Percentiles rank a stretch among this genome's conserved stretches.
These are phyloP conservation scores for Eudyptes chrysolophus DNA, from an alignment of 2,113 vertebrate species.

Conservation along the genomic window DNA sequence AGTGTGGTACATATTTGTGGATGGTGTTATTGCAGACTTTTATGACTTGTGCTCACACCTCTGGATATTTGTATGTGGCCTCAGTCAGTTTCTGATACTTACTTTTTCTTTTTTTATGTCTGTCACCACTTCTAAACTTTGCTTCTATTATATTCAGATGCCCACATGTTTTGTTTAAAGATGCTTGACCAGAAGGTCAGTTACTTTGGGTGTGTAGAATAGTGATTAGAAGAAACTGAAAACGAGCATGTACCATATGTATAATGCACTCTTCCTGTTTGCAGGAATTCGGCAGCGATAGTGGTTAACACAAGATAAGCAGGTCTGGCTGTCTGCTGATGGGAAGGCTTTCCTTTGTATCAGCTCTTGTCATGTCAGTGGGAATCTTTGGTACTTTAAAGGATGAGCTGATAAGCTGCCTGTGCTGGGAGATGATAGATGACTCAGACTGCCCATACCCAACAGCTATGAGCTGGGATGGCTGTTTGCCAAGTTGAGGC, in stretches of 20 bases:
- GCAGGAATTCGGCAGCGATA: neutral
- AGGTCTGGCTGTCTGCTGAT: neutral
- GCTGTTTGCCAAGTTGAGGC: neutral
- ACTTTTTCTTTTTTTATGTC: neutral
- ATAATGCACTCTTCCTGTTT: neutral
- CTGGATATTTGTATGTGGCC: neutral
- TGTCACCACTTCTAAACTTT: neutral
- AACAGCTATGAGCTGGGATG: neutral
- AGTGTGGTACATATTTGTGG: too few species aligned
- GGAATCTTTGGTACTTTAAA: neutral
- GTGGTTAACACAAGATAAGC: neutral
- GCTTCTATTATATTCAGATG: neutral
- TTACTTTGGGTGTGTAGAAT: neutral
- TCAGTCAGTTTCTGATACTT: neutral
- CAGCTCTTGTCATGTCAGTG: fast-evolving
- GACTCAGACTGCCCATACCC: neutral
- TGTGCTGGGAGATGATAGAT: neutral
- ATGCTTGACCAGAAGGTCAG: neutral
- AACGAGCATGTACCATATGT: neutral
- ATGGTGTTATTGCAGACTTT: neutral
- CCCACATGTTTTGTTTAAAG: neutral
- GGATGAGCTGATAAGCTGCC: neutral
- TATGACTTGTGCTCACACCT: neutral
- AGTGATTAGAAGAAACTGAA: neutral
- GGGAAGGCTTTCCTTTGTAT: neutral